Percentiles rank a stretch among this genome's conserved stretches.
Evolutionary conservation across 2,888 invertebrate genomes (phyloP).

Genomic region (Ommatoiulus sabulosus): DNA sequence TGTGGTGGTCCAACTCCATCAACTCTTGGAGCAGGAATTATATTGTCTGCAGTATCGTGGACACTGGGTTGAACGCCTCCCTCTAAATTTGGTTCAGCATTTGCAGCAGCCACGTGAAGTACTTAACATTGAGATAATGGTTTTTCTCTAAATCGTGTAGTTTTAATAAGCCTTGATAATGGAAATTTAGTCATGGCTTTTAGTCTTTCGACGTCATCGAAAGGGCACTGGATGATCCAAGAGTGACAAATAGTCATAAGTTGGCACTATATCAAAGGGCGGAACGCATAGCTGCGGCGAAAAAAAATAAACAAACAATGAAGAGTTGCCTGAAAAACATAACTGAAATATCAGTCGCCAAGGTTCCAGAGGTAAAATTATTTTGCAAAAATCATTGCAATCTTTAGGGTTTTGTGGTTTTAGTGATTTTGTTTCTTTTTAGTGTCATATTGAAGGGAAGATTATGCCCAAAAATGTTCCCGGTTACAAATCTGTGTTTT

Average conservation of each 20-base stretch:
- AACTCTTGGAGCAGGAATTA: conserved; percentile 70
- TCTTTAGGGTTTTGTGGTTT: not conserved
- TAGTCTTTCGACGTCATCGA: conserved; percentile 67
- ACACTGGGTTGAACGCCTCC: conserved; percentile 73
- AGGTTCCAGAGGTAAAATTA: conserved; percentile 65
- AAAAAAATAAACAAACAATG: conserved; percentile 62
- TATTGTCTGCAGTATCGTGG: conserved; percentile 71
- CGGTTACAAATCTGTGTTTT: conserved; percentile 65
- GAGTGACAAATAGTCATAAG: conserved; percentile 67
- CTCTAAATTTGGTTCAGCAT: conserved; percentile 74
- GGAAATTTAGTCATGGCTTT: conserved; percentile 51
- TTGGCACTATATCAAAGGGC: conserved; percentile 68
- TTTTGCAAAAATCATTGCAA: not conserved
- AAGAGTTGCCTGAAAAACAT: conserved; percentile 64
- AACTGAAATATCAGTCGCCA: conserved; percentile 62
- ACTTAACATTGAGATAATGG: conserved; percentile 47
- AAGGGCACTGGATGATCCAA: conserved; percentile 66
- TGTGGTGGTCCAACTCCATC: conserved; percentile 71
- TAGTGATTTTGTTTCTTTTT: conserved; percentile 52
- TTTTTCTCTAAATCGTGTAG: not conserved
- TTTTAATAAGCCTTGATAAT: not conserved
- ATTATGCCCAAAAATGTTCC: conserved; percentile 64
- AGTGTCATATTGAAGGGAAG: conserved; percentile 64
- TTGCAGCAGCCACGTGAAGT: conserved; percentile 68
- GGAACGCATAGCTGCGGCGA: conserved; percentile 65